These are phyloP conservation scores for Prionailurus viverrinus DNA, from an alignment of 2,113 vertebrate species.

Conservation along the genomic window DNA sequence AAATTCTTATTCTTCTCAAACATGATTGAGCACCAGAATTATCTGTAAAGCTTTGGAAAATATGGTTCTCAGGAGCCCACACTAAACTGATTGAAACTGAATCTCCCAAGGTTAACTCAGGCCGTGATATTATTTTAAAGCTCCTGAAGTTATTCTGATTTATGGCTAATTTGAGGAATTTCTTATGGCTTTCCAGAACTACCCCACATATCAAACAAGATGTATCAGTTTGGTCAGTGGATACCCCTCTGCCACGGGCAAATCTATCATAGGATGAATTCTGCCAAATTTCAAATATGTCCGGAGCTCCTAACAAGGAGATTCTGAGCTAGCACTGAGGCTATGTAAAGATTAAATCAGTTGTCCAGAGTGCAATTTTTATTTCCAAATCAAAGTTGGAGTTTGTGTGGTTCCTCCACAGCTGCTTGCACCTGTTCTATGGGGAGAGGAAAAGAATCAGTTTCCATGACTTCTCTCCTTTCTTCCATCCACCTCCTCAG, in stretches of 20 bases:
- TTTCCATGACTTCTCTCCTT: background rate
- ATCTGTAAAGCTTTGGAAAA: background rate
- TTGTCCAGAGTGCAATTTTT: background rate
- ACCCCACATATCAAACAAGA: background rate
- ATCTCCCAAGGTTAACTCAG: slow-evolving; percentile 3
- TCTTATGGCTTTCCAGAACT: background rate
- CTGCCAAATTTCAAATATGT: background rate
- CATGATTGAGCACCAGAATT: background rate
- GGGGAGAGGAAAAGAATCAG: background rate
- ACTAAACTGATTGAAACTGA: background rate
- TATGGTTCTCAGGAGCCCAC: background rate
- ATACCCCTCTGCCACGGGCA: background rate
- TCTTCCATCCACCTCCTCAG: background rate
- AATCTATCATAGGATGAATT: background rate
- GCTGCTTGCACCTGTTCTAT: slow-evolving; percentile 30
- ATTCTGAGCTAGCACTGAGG: background rate
- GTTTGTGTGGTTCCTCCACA: background rate
- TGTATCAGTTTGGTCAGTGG: background rate
- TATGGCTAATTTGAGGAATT: background rate
- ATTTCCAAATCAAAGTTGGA: slow-evolving; percentile 37
- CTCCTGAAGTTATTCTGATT: background rate
- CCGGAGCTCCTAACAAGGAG: background rate
- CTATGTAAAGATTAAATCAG: background rate
- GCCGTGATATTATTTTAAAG: background rate
- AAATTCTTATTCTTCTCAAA: slow-evolving; percentile 33